Base-by-base conservation (phyloP, 1,140 invertebrate species). In the Mesaphorura yosii region DNA sequence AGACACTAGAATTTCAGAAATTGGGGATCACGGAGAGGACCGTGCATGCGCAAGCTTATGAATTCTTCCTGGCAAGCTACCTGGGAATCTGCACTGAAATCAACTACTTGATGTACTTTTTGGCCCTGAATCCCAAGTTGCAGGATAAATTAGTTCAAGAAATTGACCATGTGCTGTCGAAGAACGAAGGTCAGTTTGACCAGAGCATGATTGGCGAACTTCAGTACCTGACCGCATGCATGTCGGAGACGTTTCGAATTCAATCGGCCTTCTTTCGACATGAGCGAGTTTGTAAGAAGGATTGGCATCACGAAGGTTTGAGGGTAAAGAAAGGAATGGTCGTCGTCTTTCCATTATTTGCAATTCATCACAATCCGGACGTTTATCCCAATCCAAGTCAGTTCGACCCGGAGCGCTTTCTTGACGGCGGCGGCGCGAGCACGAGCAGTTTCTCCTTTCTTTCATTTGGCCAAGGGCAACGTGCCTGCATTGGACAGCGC, bases 351-450 rank as follows among this genome's bases (percentile, higher is more conserved):
- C 69, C 76, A 3, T 65, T 70, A 10, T 71, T 57, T 12, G 68
- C 68, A 2, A 62, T 81, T 46, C 77, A 80, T 44, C 60, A 66
- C 15, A 72, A 77, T 60, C 65, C 69, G 3, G 56, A 71, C 15
- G 70, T 70, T 49, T 78, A 69, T 58, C 70, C 72, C 0, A 62
- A 78, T 15, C 76, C 76, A 2, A 65, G 72, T 14, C 62, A 65
- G 52, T 78, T 76, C 46, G 68, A 75, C 57, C 82, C 82, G 0
- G 72, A 75, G 41, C 54, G 77, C 7, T 78, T 76, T 56, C 58
- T 66, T 19, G 68, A 70, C 3, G 68, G 73, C 23, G 72, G 73
- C 48, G 68, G 67, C 31, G 40, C 10, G 10, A 42, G 22, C 7
- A 10, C 22, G 7, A 6, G 7, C 7, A 15, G 15, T 6, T 17